Evolutionary conservation across 1,140 invertebrate species (phyloP), one percentile per base, ranked within the genome.

Genomic region (Cydia strobilella): DNA sequence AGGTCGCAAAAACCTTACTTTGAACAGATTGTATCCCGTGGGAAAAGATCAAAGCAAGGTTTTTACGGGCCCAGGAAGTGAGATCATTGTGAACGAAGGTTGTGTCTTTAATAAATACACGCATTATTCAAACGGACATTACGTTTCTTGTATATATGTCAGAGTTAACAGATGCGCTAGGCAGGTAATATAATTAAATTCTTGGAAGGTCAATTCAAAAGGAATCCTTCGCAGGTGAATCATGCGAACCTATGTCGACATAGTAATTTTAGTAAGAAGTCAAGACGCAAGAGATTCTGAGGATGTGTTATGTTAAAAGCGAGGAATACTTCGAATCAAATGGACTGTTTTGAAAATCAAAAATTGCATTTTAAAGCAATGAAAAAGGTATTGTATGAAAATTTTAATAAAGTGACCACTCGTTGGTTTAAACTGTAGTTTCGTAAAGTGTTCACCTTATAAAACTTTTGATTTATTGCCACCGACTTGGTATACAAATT

Each of bases 21-120:
- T 59, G 54, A 59, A 59, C 15, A 45, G 42, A 3, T 39, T 39
- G 35, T 13, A 15, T 59, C 54, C 54, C 54, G 20, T 59, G 54
- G 54, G 54, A 59, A 59, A 59, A 59, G 54, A 59, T 20, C 18
- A 12, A 59, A 51, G 48, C 20, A 59, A 59, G 54, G 54, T 59
- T 59, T 59, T 59, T 59, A 12, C 54, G 7, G 42, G 9, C 7
- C 54, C 54, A 59, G 54, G 54, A 59, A 59, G 54, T 59, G 54
- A 59, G 18, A 59, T 59, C 20, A 59, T 59, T 59, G n/a, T 54
- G 51, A 6, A 54, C 18, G 54, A 59, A 59, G 20, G 54, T 23
- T 59, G 48, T 51, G 20, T 23, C 42, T 45, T 45, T 45, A 45
- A 59, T 10, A 23, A 59, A 10, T 59, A 7, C n/a, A 51, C n/a